A percentile compares a stretch with the other conserved stretches of the same genome.
Evolutionary conservation across 2,888 invertebrate genomes (phyloP).

Genomic region (Phanerotoma sp.): DNA sequence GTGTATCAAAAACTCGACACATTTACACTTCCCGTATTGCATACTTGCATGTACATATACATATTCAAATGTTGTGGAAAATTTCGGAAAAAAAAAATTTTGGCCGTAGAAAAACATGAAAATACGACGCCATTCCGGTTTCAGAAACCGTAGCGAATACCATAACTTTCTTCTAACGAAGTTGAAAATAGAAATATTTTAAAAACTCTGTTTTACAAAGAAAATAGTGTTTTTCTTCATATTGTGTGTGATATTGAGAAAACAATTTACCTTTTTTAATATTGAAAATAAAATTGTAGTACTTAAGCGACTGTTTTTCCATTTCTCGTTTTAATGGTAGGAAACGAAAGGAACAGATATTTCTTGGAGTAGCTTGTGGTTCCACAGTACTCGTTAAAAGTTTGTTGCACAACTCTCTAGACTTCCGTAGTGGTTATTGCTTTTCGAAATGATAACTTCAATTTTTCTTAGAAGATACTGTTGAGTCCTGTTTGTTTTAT

Average conservation of each 20-base stretch:
- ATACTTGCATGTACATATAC: too few relatives aligned
- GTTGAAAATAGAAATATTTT: not conserved
- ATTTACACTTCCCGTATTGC: too few relatives aligned
- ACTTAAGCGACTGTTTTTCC: not conserved
- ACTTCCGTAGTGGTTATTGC: constrained; percentile 1
- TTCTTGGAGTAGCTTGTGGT: constrained; percentile 2
- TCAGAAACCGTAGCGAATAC: too few relatives aligned
- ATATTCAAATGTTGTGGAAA: too few relatives aligned
- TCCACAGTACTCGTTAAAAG: constrained; percentile 15
- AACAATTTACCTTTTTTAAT: not conserved
- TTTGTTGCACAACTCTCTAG: constrained; percentile 2
- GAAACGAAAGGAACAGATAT: not conserved
- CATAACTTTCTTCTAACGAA: too few relatives aligned
- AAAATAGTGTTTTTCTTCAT: not conserved
- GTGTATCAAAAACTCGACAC: too few relatives aligned
- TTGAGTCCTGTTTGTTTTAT: not conserved
- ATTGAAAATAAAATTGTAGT: constrained; percentile 4
- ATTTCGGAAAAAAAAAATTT: too few relatives aligned
- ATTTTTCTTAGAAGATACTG: constrained; percentile 5
- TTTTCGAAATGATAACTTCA: constrained; percentile 3
- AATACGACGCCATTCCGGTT: too few relatives aligned
- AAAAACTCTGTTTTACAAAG: not conserved
- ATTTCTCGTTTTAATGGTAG: constrained; percentile 4
- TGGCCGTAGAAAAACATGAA: too few relatives aligned
- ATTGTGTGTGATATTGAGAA: not conserved